Evolutionary conservation across 1,140 invertebrate genomes (phyloP), one percentile per base, ranked within the genome.

Genomic region (Ceratina japonica): DNA sequence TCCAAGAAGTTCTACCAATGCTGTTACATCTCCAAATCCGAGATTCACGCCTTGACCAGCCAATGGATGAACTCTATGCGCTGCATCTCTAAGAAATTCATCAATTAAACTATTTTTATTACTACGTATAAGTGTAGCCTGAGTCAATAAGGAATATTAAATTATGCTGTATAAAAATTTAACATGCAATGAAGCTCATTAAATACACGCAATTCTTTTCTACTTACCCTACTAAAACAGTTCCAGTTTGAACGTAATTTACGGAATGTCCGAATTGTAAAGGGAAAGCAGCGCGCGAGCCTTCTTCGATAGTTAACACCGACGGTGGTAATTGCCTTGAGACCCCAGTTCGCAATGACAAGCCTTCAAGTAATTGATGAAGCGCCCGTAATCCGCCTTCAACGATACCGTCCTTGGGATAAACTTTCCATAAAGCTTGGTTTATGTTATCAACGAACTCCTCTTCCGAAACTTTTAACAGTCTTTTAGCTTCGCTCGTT

Each of bases 1-100:
- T 5, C 95, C 93, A 18, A 99, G 89, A 4, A 95, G 89, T 65
- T 95, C 88, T 13, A 95, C 94, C 0, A 99, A 93, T 83, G 94
- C 93, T 16, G 93, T 89, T 0, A 99, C 95, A 93, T 99, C 99
- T 27, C 97, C 97, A 91, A 99, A 98, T 5, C 99, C 99, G 61
- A 99, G 93, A 93, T 99, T 99, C 0, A 99, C 97, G 15, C 98
- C 98, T 92, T 99, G 98, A 0, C 99, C 99, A 62, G 98, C 99
- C 66, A 99, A 90, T 0, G 99, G 99, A 93, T 99, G 98, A 54
- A 99, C 94, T 89, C 97, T 94, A 92, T 99, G 99, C 12, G 98
- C 98, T 52, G 98, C 97, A 94, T 99, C 99, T 18, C 97, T 97
- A 86, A 37, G 93, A 90, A 81, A 20, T 56, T 44, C 37, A 7